phyloP scores from a whole-genome alignment of 2,888 invertebrate species.

The Chironomus tentans region DNA sequence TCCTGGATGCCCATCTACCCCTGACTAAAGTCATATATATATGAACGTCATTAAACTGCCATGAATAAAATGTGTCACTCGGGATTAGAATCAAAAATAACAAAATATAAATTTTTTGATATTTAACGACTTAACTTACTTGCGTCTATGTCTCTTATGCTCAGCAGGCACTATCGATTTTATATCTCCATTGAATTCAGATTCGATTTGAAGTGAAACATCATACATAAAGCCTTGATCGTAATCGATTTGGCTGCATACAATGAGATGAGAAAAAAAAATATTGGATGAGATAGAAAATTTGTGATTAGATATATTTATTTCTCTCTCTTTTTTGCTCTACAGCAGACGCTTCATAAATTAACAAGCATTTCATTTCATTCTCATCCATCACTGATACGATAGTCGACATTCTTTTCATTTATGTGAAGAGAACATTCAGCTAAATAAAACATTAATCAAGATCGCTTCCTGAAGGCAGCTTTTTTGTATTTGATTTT shows the following conservation, averaged over 20 bases:
- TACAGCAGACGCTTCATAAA: too few relatives aligned
- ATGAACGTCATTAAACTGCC: too few relatives aligned
- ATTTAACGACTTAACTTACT: conserved; percentile 32
- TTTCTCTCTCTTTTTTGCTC: too few relatives aligned
- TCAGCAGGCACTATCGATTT: conserved; percentile 40
- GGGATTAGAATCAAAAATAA: too few relatives aligned
- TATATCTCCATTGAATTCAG: conserved; percentile 42
- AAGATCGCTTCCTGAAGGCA: not conserved
- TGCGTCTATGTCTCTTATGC: conserved; percentile 40
- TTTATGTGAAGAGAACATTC: not conserved
- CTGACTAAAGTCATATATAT: too few relatives aligned
- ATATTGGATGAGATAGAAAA: not conserved
- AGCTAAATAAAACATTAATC: not conserved
- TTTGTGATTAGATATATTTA: not conserved
- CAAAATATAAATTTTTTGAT: too few relatives aligned
- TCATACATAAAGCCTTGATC: conserved; percentile 41
- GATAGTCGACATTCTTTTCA: too few relatives aligned
- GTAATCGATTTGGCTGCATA: conserved; percentile 40
- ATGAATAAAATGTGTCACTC: too few relatives aligned
- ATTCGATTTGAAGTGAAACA: conserved; percentile 40
- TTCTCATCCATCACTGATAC: too few relatives aligned
- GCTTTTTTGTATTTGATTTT: not conserved
- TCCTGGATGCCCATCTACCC: too few relatives aligned
- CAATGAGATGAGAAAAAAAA: conserved; percentile 26
- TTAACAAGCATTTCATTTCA: too few relatives aligned